These are phyloP conservation scores for Panthera tigris DNA, from an alignment of 2,113 vertebrate species.

Conservation along the genomic window DNA sequence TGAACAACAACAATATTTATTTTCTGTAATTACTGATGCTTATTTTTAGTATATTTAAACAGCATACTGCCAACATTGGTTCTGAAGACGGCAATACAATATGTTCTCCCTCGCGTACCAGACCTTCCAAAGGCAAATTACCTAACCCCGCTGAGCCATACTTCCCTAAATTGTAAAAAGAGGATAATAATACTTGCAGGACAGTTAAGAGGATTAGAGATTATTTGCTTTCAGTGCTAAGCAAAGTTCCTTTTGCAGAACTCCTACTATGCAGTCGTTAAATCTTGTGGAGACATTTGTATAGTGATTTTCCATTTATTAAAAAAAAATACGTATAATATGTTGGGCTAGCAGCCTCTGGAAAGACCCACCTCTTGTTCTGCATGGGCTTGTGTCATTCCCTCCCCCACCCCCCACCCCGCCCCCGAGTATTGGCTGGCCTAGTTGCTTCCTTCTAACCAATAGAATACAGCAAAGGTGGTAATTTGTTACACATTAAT, in stretches of 20 bases:
- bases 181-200: slow-evolving; percentile 10
- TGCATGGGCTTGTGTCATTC: not conserved
- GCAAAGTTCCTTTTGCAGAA: slow-evolving; percentile 41
- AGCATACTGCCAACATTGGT: not conserved
- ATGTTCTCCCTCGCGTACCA: not conserved
- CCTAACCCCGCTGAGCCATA: not conserved
- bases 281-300: slow-evolving; percentile 46
- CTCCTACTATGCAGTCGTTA: slow-evolving; percentile 34
- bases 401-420: not conserved
- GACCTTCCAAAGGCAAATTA: slow-evolving; percentile 58
- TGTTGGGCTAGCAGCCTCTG: not conserved
- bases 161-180: slow-evolving; percentile 39
- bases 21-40: not conserved
- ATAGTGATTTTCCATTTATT: slow-evolving; percentile 50
- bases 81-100: not conserved
- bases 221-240: slow-evolving; percentile 53
- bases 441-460: not conserved
- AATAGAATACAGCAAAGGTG: not conserved
- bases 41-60: slow-evolving; percentile 29
- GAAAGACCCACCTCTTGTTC: not conserved
- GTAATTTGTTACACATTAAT: not conserved
- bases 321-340: not conserved
- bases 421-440: not conserved
- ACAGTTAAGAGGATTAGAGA: slow-evolving; percentile 70
- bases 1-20: not conserved